Conservation (phyloP, 2,113 vertebrate species). For the Lophura nycthemera region DNA sequence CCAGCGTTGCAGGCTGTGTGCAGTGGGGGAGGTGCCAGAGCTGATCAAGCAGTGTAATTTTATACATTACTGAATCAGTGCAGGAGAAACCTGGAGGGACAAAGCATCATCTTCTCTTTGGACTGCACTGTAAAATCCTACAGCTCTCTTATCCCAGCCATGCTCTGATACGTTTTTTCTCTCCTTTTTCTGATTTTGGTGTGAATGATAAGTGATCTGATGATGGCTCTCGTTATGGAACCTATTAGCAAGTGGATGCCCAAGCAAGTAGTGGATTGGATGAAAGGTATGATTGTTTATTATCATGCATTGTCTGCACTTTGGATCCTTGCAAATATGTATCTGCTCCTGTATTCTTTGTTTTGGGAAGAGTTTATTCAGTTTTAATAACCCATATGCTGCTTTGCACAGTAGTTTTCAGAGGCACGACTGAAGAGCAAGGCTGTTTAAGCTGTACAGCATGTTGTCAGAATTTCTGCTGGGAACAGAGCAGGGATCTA, state of each 20-base stretch:
- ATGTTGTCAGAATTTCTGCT: slow-evolving; percentile 34
- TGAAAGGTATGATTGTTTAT: slow-evolving; percentile 86
- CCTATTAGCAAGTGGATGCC: slow-evolving; percentile 93
- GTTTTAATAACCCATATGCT: slow-evolving; percentile 32
- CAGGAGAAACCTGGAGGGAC: slow-evolving; percentile 77
- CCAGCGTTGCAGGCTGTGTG: slow-evolving; percentile 73
- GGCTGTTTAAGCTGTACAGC: slow-evolving; percentile 27
- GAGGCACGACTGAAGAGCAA: slow-evolving; percentile 40
- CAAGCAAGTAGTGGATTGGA: slow-evolving; percentile 93
- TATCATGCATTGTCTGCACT: slow-evolving; percentile 44
- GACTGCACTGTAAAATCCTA: slow-evolving; percentile 82
- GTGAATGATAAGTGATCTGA: slow-evolving; percentile 83
- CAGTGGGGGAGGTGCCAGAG: slow-evolving; percentile 75
- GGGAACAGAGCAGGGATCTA: slow-evolving; percentile 18
- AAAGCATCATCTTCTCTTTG: slow-evolving; percentile 77
- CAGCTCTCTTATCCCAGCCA: slow-evolving; percentile 79
- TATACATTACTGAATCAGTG: slow-evolving; percentile 80
- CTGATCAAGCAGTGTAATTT: slow-evolving; percentile 78
- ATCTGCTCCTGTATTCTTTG: slow-evolving; percentile 25
- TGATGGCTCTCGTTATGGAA: slow-evolving; percentile 93
- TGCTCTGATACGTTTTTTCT: slow-evolving; percentile 80
- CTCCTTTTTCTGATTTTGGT: slow-evolving; percentile 66
- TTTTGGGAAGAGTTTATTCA: slow-evolving; percentile 67
- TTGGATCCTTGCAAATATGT: slow-evolving; percentile 18
- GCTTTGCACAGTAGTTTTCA: slow-evolving; percentile 61